Evolutionary conservation across 2,797 vertebrate genomes (phyloP), one percentile per base, ranked within the genome.

Genomic region (Helicolenus hilgendorfi): DNA sequence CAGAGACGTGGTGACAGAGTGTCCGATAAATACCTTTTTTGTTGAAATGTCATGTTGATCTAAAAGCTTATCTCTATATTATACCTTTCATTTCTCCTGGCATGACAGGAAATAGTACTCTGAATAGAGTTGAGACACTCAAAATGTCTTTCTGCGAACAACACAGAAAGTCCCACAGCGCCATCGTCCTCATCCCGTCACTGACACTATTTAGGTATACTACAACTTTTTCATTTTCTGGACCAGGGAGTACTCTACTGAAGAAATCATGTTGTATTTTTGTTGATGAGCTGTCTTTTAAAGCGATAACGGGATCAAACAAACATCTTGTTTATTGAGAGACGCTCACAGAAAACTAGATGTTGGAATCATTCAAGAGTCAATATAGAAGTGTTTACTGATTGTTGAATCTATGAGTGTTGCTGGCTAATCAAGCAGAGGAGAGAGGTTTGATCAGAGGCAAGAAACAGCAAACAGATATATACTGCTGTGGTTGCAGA

Each of bases 11-110:
- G 24, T 67, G 41, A 63, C 63, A 22, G 29, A 62, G n/a, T 31
- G 60, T 83, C 67, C 11, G 31, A 15, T 74, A 73, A 69, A 73
- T 60, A 53, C 29, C 5, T 33, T 81, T 77, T 77, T 78, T 49
- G 41, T 41, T 81, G 62, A 88, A 89, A 89, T 84, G 67, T 64
- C 77, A 76, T 55, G 63, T 76, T 68, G 82, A 86, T 89, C 38
- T 5, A 14, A 49, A 70, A 77, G 67, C 77, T 75, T 70, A 82
- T 75, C 55, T 79, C 65, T 33, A 6, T 27, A 27, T 41, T 79
- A 36, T 53, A 58, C 14, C 24, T 72, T 56, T 65, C 38, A 33
- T 26, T 77, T 69, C n/a, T 58, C 2, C 18, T 41, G 24, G 15
- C 55, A 11, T 72, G 31, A 80, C 53, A 58, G 7, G 33, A 71